These are phyloP conservation scores for Thaumatotibia leucotreta DNA, from an alignment of 1,140 invertebrate genomes.

Conservation along the genomic window DNA sequence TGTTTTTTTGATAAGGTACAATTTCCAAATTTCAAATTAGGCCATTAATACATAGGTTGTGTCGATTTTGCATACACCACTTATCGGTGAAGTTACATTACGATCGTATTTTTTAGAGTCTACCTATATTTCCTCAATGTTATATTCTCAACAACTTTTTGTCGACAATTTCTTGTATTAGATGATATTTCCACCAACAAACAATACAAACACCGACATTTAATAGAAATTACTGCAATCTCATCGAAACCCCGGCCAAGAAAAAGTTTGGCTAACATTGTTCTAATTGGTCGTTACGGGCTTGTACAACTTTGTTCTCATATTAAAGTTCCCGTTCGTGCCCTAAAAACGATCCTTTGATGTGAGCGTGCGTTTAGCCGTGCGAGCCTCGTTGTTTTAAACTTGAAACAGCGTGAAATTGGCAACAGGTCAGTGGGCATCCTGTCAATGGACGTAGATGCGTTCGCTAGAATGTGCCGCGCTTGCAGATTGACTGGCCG, in stretches of 20 bases:
- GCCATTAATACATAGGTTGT: too few relatives aligned
- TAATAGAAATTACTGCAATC: constrained; percentile 1
- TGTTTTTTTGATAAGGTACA: too few relatives aligned
- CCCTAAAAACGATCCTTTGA: constrained; percentile 10
- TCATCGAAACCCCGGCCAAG: background rate
- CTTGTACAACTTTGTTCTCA: background rate
- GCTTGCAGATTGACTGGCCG: background rate
- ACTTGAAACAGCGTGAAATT: constrained; percentile 12
- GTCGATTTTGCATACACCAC: too few relatives aligned
- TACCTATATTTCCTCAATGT: too few relatives aligned
- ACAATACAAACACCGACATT: background rate
- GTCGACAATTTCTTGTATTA: too few relatives aligned
- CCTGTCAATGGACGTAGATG: constrained; percentile 1
- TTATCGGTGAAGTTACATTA: too few relatives aligned
- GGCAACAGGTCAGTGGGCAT: constrained; percentile 5
- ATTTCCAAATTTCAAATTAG: too few relatives aligned
- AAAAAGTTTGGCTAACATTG: background rate
- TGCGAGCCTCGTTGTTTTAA: background rate
- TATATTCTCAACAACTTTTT: too few relatives aligned
- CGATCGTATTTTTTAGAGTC: too few relatives aligned
- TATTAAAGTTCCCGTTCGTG: constrained; percentile 2
- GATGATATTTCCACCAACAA: background rate
- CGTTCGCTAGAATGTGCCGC: background rate
- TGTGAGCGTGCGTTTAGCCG: constrained; percentile 6
- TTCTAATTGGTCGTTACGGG: constrained; percentile 6